phyloP scores from a whole-genome alignment of 2,113 vertebrate genomes.

The Solenodon paradoxus region DNA sequence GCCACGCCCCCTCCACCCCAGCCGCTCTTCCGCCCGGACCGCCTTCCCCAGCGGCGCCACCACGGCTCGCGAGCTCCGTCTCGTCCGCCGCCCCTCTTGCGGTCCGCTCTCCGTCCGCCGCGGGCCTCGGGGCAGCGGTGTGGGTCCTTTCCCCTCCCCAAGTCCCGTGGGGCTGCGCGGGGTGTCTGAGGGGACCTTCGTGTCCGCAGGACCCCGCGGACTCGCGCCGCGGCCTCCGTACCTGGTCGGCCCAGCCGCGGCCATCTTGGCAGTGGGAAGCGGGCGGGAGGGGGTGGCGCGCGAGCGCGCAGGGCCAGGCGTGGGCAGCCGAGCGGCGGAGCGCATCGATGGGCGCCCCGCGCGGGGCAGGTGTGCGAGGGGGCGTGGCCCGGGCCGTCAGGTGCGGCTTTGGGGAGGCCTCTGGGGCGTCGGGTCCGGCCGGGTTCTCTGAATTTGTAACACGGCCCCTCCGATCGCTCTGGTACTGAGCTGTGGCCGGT shows the following conservation, averaged over 20 bases:
- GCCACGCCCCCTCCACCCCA: not conserved
- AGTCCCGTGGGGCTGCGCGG: not conserved
- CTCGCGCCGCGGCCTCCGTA: not conserved
- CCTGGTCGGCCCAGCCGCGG: slow-evolving; percentile 56
- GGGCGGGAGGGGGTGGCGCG: slow-evolving; percentile 37
- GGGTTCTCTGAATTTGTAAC: not conserved
- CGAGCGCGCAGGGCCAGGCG: slow-evolving; percentile 36
- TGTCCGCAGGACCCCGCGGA: not conserved
- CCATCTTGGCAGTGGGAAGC: slow-evolving; percentile 79
- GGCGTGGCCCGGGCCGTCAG: rapidly evolving
- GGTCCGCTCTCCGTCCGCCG: not conserved
- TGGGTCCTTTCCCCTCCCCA: not conserved
- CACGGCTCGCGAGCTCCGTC: not conserved
- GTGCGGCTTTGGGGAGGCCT: not conserved
- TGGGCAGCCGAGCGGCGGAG: slow-evolving; percentile 66
- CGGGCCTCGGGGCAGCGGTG: not conserved
- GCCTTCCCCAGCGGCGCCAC: not conserved
- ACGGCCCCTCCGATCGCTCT: not conserved
- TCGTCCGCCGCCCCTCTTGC: not conserved
- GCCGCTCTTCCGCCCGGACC: not conserved
- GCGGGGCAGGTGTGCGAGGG: not conserved
- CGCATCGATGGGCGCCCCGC: slow-evolving; percentile 57
- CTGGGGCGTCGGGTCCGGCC: not conserved
- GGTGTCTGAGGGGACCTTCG: not conserved
- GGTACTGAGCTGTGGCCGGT: too few relatives aligned